Evolutionary conservation across 2,888 invertebrate species (phyloP), one percentile per base, ranked within the genome.

Genomic region (Melieria picta): DNA sequence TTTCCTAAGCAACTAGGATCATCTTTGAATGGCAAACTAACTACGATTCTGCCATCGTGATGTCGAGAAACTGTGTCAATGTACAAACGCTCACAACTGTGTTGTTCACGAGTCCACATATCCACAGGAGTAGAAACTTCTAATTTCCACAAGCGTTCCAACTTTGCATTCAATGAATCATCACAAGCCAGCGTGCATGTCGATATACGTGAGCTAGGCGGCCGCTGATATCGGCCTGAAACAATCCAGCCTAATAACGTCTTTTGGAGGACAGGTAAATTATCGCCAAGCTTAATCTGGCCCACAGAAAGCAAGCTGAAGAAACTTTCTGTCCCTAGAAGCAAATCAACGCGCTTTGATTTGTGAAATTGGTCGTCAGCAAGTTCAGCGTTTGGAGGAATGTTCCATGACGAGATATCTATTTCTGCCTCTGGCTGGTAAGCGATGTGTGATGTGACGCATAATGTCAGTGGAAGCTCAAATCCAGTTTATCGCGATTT

Each of bases 211-310:
- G 52, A 9, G 7, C 7, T 30, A 52, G 47, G n/a, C n/a, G 46
- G 62, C 4, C 52, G 16, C 45, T 60, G 45, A 50, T 71, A 76
- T 9, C 65, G 47, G 4, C 73, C 76, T 10, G 76, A 72, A 6
- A 78, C 75, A 3, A 76, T 71, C 77, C 77, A 77, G 13, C 77
- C 76, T 7, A 77, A 61, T 9, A 74, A 52, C 1, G 78, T 76
- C 61, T 78, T 78, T 52, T 77, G 77, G 1, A 77, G 69, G 42
- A 65, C 72, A 4, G 76, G 77, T 11, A 75, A 65, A 50, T 70
- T 62, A 2, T 45, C 11, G 7, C 75, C 75, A 30, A 77, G 63
- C 43, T 72, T 74, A 13, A 77, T 72, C 69, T 77, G 75, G 4
- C 72, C 77, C 30, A 76, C 73, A 11, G 73, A 61, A n/a, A 77